phyloP scores from a whole-genome alignment of 1,140 invertebrate genomes.

The Melanaphis sacchari region DNA sequence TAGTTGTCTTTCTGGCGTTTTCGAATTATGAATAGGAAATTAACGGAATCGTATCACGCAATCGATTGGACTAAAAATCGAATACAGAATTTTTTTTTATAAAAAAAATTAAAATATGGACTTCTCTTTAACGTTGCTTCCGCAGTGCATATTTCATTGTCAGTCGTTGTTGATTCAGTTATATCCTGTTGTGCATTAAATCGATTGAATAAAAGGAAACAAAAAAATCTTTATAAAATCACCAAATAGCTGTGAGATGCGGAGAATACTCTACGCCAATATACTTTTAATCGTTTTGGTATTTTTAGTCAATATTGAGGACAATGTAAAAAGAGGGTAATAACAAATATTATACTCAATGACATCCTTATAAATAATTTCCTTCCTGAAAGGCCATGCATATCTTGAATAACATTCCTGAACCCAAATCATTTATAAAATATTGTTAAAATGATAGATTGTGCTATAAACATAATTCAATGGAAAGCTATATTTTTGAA shows the following conservation, averaged over 20 bases:
- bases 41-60: conserved; percentile 2
- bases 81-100: not conserved
- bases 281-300: conserved; percentile 25
- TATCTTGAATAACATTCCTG: conserved; percentile 1
- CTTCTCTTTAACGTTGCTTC: not conserved
- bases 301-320: conserved; percentile 10
- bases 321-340: not conserved
- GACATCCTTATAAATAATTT: conserved; percentile 6
- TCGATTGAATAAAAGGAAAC: conserved; percentile 5
- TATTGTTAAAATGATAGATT: not conserved
- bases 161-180: not conserved
- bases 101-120: conserved; percentile 17
- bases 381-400: not conserved
- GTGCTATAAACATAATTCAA: not conserved
- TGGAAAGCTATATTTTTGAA: not conserved
- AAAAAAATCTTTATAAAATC: conserved; percentile 24
- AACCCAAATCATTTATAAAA: not conserved
- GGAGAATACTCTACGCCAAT: not conserved
- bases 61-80: not conserved
- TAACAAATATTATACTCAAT: not conserved
- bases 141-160: conserved; percentile 30
- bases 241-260: conserved; percentile 9
- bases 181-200: not conserved
- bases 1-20: not conserved
- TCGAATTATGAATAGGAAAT: conserved; percentile 30